phyloP scores from a whole-genome alignment of 2,888 invertebrate species.

The Cheilosia pagana region DNA sequence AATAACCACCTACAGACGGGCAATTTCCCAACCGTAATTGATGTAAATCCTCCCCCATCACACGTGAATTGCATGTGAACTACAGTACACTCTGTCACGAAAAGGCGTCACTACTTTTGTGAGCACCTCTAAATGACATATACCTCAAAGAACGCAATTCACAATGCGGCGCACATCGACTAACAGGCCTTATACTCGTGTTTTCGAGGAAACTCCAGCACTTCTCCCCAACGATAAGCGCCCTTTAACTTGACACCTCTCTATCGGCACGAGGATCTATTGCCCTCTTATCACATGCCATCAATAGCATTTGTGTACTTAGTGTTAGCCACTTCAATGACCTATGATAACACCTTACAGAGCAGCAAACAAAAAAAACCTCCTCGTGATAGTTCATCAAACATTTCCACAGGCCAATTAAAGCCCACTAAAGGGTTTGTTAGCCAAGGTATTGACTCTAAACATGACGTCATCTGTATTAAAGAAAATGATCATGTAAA shows the following conservation, averaged over 20 bases:
- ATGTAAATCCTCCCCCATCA: not conserved
- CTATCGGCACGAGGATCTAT: not conserved
- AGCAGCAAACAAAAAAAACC: not conserved
- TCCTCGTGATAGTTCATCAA: not conserved
- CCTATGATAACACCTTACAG: constrained; percentile 54
- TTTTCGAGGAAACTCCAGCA: not conserved
- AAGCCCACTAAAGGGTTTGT: constrained; percentile 31
- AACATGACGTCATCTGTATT: constrained; percentile 24
- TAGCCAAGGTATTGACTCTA: constrained; percentile 32
- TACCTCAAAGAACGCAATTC: not conserved
- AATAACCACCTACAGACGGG: not conserved
- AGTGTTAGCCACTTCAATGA: constrained; percentile 45
- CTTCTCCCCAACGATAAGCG: not conserved
- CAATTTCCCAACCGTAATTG: not conserved
- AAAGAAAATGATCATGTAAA: not conserved
- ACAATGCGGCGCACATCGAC: not conserved
- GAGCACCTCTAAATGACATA: not conserved
- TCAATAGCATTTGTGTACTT: constrained; percentile 2
- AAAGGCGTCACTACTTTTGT: not conserved
- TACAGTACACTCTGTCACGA: constrained; percentile 1
- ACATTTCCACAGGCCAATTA: constrained; percentile 5
- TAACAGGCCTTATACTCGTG: not conserved
- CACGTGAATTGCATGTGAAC: not conserved
- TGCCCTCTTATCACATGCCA: not conserved
- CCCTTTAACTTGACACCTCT: constrained; percentile 16